phyloP scores from a whole-genome alignment of 2,113 vertebrate species.

The Microcebus jonahi region DNA sequence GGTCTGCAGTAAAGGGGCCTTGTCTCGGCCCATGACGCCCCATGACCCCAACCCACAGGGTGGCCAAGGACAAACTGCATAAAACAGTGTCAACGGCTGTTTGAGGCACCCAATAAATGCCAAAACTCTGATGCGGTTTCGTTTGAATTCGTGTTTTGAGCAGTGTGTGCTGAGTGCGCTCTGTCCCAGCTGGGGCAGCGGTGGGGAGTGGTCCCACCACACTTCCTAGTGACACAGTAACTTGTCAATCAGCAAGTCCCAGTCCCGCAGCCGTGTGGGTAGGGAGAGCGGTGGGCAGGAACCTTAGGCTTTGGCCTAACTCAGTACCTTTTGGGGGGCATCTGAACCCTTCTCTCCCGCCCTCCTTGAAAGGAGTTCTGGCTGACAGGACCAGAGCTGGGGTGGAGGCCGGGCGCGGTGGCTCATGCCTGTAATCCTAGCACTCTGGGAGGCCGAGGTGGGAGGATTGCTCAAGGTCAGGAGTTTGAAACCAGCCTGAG shows the following conservation, averaged over 20 bases:
- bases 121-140: background rate
- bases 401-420: too few species aligned
- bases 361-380: background rate
- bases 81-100: background rate
- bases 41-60: background rate
- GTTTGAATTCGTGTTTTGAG: background rate
- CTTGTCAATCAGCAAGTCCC: background rate
- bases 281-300: background rate
- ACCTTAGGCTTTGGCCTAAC: background rate
- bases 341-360: background rate
- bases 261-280: accelerated
- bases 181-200: background rate
- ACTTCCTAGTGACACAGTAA: background rate
- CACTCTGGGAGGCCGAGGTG: too few species aligned
- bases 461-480: too few species aligned
- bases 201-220: background rate
- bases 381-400: background rate
- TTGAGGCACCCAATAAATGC: constrained; percentile 5
- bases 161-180: background rate
- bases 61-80: background rate
- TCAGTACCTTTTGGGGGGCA: background rate
- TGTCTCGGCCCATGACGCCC: background rate
- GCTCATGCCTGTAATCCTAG: too few species aligned
- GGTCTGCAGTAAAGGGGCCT: background rate
- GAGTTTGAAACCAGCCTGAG: too few species aligned